Conservation (phyloP, 2,797 vertebrate species). For the Ambastaia sidthimunki region DNA sequence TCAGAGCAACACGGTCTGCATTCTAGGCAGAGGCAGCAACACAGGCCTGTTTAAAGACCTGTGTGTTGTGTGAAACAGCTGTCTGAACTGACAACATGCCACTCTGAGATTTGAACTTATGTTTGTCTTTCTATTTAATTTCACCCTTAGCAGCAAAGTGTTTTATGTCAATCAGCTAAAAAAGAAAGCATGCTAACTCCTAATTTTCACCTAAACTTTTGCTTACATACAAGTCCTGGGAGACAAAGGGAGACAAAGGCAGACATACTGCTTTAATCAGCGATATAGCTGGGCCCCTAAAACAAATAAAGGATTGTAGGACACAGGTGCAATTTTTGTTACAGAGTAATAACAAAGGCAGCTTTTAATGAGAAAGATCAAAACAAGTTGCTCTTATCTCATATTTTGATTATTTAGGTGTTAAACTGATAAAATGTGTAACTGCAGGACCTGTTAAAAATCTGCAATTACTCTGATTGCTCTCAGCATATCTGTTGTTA, state of each 20-base stretch:
- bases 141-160: neutral
- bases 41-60: constrained; percentile 28
- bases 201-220: neutral
- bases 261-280: too few species aligned
- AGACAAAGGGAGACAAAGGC: too few species aligned
- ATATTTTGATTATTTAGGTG: neutral
- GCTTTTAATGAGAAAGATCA: neutral
- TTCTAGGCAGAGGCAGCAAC: neutral
- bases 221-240: too few species aligned
- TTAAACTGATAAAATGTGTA: neutral
- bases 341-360: constrained; percentile 29
- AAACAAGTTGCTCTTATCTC: neutral
- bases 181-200: neutral
- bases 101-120: neutral
- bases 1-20: too few species aligned
- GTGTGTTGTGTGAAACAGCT: neutral
- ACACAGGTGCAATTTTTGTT: neutral
- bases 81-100: neutral
- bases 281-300: too few species aligned
- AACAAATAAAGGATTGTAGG: neutral
- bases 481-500: neutral
- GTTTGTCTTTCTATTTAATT: neutral
- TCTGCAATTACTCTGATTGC: neutral
- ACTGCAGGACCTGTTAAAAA: constrained; percentile 16
- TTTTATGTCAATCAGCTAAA: neutral